These are phyloP conservation scores for Nothocercus nigrocapillus DNA, from an alignment of 2,113 vertebrate genomes.

Conservation along the genomic window DNA sequence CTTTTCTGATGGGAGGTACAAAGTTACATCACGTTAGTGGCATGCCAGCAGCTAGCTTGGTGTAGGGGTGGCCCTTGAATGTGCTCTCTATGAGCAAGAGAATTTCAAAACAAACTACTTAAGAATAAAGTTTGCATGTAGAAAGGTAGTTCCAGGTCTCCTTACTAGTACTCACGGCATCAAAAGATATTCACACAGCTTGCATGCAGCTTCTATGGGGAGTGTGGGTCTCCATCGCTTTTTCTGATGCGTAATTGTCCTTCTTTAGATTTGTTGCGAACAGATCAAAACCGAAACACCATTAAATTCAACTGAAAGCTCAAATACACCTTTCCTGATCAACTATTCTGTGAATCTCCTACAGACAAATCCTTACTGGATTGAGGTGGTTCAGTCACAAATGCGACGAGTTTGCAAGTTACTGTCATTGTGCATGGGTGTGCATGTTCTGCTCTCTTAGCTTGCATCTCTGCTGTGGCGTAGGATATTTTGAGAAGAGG, in stretches of 20 bases:
- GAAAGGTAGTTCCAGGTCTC: neutral
- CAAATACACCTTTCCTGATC: neutral
- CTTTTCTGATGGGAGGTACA: neutral
- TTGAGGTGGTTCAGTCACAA: neutral
- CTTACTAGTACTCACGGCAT: neutral
- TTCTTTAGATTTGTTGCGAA: neutral
- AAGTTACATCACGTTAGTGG: neutral
- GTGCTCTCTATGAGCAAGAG: neutral
- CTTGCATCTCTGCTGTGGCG: neutral
- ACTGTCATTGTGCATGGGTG: neutral
- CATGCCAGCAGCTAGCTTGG: neutral
- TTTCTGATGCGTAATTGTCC: neutral
- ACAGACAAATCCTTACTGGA: neutral
- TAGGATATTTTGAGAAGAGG: neutral
- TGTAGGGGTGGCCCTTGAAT: rapidly evolving
- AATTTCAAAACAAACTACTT: neutral
- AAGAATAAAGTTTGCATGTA: neutral
- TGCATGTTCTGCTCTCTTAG: neutral
- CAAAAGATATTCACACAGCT: neutral
- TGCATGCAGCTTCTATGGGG: rapidly evolving
- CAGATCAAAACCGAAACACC: neutral
- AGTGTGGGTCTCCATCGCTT: neutral
- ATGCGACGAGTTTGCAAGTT: neutral
- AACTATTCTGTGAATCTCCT: neutral
- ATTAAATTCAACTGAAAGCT: neutral